Conservation (phyloP, 2,113 vertebrate species). For the Tympanuchus pallidicinctus region DNA sequence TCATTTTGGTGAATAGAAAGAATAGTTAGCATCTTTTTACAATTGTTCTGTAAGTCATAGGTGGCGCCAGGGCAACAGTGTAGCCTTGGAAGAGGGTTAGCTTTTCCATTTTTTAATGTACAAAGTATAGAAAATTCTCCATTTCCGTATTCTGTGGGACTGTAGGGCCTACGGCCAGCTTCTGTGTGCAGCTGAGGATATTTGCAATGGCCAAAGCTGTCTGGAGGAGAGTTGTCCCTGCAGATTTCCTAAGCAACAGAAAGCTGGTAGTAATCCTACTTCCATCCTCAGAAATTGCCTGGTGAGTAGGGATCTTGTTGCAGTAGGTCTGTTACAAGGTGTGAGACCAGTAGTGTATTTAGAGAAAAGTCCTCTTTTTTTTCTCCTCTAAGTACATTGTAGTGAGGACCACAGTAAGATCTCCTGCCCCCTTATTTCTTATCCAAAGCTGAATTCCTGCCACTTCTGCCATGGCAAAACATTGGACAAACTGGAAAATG, state of each 20-base stretch:
- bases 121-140: background rate
- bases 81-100: background rate
- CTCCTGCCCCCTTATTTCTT: background rate
- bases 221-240: background rate
- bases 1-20: background rate
- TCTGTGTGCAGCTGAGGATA: background rate
- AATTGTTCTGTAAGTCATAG: background rate
- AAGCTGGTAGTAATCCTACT: background rate
- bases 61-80: background rate
- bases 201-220: background rate
- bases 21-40: background rate
- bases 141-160: background rate
- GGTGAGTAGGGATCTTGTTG: background rate
- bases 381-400: background rate
- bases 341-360: background rate
- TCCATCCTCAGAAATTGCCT: background rate
- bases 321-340: background rate
- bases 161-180: background rate
- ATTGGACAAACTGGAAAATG: background rate
- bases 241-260: background rate
- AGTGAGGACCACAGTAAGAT: background rate
- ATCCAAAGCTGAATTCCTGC: background rate
- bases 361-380: background rate
- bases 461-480: background rate
- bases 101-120: background rate